phyloP scores from a whole-genome alignment of 2,888 invertebrate species.

The Tupiocoris notatus region DNA sequence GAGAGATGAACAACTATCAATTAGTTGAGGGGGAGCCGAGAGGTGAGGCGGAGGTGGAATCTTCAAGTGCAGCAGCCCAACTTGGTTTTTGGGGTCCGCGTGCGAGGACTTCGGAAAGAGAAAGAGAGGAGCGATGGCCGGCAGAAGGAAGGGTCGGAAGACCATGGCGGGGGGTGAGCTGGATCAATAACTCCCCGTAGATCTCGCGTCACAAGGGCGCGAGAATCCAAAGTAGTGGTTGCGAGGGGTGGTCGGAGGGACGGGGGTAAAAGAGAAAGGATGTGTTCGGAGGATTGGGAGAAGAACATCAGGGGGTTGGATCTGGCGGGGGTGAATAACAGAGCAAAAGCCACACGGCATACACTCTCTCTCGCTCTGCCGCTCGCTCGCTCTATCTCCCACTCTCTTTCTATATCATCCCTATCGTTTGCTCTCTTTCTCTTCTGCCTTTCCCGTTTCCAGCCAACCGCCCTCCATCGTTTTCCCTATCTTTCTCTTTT shows the following conservation, averaged over 20 bases:
- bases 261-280: conserved; percentile 7
- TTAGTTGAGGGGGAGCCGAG: conserved; percentile 22
- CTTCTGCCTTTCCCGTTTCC: not conserved
- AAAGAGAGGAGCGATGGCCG: not conserved
- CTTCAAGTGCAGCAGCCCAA: conserved; percentile 41
- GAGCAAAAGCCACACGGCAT: conserved; percentile 48
- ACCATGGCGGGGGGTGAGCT: conserved; percentile 38
- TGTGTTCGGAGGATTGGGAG: not conserved
- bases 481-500: conserved; percentile 13
- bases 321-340: conserved; percentile 46
- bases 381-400: not conserved
- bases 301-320: conserved; percentile 3
- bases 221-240: conserved; percentile 45
- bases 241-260: conserved; percentile 8
- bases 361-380: conserved; percentile 37
- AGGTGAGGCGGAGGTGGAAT: conserved; percentile 32
- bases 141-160: conserved; percentile 4
- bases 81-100: conserved; percentile 44
- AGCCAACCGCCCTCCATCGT: not conserved
- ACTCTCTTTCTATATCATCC: not conserved
- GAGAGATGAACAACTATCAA: conserved; percentile 37
- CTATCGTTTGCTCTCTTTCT: not conserved
- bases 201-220: conserved; percentile 46
- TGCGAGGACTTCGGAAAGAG: not conserved
- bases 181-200: conserved; percentile 46